Evolutionary conservation across 2,888 invertebrate genomes (phyloP), one percentile per base, ranked within the genome.

Genomic region (Tetropium fuscum): DNA sequence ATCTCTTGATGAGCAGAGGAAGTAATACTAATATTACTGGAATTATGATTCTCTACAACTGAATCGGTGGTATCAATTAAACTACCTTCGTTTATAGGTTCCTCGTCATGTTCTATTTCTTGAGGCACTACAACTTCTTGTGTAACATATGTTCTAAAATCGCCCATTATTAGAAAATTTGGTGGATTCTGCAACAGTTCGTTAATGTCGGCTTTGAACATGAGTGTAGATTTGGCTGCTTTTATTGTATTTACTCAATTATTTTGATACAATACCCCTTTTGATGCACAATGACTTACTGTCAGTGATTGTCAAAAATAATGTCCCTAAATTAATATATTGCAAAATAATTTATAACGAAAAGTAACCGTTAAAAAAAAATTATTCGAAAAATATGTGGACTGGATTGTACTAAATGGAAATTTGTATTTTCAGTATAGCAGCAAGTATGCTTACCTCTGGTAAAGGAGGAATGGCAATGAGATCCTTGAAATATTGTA

Each of bases 401-500:
- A n/a, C n/a, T n/a, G n/a, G n/a, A n/a, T 27, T 6, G 8, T 16
- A 15, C 5, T 36, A 16, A 8, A 15, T 16, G 15, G 16, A 36
- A 36, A 36, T 36, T 36, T 15, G 16, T 6, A 7, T 13, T 15
- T 11, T 3, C 15, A 36, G 11, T 20, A 20, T 20, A 10, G n/a
- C n/a, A n/a, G n/a, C n/a, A n/a, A n/a, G 10, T 10, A 30, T 27
- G n/a, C 54, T 68, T 82, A 92, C 92, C 80, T 95, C 91, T 1
- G 98, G 98, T 74, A 99, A 84, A 30, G 91, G 87, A 2, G 98
- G 98, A 69, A 98, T 91, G 51, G 94, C 93, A 60, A 99, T 94
- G 41, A 99, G 86, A 80, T 95, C 94, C 77, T 96, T 94, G 83
- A 98, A 99, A 84, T 99, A 99, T 82, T 99, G 99, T 70, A 98